Base-by-base conservation (phyloP, 2,888 invertebrate genomes). In the Drosophila parthenogenetica region DNA sequence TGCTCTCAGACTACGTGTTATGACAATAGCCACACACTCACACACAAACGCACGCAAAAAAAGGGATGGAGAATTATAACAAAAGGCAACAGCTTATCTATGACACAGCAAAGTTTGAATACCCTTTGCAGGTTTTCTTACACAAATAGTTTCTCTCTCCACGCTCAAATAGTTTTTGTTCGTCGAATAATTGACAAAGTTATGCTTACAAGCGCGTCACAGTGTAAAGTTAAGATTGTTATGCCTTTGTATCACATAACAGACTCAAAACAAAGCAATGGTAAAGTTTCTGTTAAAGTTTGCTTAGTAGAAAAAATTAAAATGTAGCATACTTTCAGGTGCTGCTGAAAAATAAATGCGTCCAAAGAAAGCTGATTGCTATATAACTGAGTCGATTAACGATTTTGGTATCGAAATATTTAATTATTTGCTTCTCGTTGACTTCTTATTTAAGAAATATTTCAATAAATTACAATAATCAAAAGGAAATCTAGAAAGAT, bases 1-100 rank as follows among this genome's bases (percentile, higher is more conserved):
- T 37, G n/a, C 10, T 19, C 14, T 16, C 46, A 8, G 16, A 50
- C 69, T 68, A 78, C 81, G 74, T 79, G 73, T 71, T 82, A 71
- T 77, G 80, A 74, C 79, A 74, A 79, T 69, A 54, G 69, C 59
- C 54, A 25, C 25, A 25, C 7, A 25, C 7, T 1, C 25, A 29
- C 29, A 29, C 29, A 29, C 29, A 5, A 22, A 22, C 22, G 8
- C 29, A 29, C 37, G 22, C 35, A 42, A 54, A 43, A 50, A 8
- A 60, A 43, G 39, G 25, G 43, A 10, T 35, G 40, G 14, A 37
- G 48, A 50, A 55, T 67, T 59, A 73, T 53, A 55, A 61, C 64
- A 66, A 57, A 60, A 65, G 43, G 25, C 42, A 46, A 46, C 57
- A 57, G 53, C 46, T 61, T 59, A 62, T 63, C 57, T 40, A 8